Conservation (phyloP, 2,113 vertebrate genomes). For the Elephantulus edwardii region DNA sequence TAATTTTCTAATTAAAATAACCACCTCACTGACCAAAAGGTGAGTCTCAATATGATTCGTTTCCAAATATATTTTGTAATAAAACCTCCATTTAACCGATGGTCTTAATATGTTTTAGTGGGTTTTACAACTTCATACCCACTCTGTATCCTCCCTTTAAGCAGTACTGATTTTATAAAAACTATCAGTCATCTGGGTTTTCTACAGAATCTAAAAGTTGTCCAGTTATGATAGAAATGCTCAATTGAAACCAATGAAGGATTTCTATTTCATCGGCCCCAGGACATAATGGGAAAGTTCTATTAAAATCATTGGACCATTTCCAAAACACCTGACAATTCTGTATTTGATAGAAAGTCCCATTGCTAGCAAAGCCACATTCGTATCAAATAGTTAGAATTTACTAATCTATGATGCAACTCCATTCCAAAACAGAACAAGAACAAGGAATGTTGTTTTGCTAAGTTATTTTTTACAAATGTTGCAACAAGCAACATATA, state of each 20-base stretch:
- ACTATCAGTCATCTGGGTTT: not conserved
- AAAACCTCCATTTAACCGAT: constrained; percentile 25
- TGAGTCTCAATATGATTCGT: constrained; percentile 9
- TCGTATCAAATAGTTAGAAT: constrained; percentile 26
- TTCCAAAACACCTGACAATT: constrained; percentile 60
- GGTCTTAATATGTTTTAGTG: not conserved
- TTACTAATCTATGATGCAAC: constrained; percentile 9
- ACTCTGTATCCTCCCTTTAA: constrained; percentile 19
- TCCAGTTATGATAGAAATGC: constrained; percentile 48
- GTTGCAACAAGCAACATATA: not conserved
- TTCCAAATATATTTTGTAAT: not conserved
- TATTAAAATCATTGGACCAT: constrained; percentile 58
- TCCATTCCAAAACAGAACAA: constrained; percentile 1
- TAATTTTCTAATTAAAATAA: constrained; percentile 36
- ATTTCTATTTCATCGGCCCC: constrained; percentile 42
- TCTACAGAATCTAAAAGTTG: constrained; percentile 44
- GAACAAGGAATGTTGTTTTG: not conserved
- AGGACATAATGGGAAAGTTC: constrained; percentile 55
- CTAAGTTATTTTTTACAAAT: constrained; percentile 35
- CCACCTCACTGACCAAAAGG: not conserved
- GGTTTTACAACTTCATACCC: not conserved
- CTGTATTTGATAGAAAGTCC: constrained; percentile 39
- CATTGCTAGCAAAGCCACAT: not conserved
- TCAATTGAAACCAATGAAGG: constrained; percentile 52
- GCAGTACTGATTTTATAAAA: constrained; percentile 19